Evolutionary conservation across 2,888 invertebrate genomes (phyloP), one percentile per base, ranked within the genome.

Genomic region (Cheiracanthium punctorium): DNA sequence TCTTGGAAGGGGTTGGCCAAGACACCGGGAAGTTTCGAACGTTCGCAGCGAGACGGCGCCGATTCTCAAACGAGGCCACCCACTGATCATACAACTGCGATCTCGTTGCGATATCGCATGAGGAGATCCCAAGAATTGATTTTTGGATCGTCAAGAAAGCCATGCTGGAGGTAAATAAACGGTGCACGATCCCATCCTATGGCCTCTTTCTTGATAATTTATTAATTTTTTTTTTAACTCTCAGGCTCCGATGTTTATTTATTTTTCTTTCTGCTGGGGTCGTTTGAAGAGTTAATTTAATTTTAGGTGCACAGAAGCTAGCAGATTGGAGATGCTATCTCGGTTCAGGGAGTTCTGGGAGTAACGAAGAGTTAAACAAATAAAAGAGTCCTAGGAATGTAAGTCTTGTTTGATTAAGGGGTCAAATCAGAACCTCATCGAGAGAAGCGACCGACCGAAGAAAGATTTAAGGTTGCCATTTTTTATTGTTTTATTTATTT

Each of bases 21-120:
- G 5, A 58, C 43, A 17, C 24, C 58, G 58, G 24, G 48, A 48
- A 48, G 48, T 48, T n/a, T 48, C 48, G 48, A 48, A 48, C 12
- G 48, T 48, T 48, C 37, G 17, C 4, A 48, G 48, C 48, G n/a
- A 48, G 80, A 48, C 43, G 52, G 73, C 52, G 52, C 74, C 52
- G 52, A 41, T n/a, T 43, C 74, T 20, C 37, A 65, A 81, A 74
- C 69, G 52, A 81, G 74, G 74, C 74, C 81, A 81, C 81, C 81
- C 69, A 74, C 80, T 67, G 67, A 8, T 58, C 58, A 24, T 17
- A 48, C 48, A 48, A 48, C 58, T 24, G 1, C 24, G 24, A 58
- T 58, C 58, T 58, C 58, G n/a, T 58, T 58, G 24, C 5, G 20
- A 24, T 24, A 58, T 58, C 58, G n/a, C 58, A 1, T 5, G 5